phyloP scores from a whole-genome alignment of 2,888 invertebrate species.

The Yponomeuta malinellus region DNA sequence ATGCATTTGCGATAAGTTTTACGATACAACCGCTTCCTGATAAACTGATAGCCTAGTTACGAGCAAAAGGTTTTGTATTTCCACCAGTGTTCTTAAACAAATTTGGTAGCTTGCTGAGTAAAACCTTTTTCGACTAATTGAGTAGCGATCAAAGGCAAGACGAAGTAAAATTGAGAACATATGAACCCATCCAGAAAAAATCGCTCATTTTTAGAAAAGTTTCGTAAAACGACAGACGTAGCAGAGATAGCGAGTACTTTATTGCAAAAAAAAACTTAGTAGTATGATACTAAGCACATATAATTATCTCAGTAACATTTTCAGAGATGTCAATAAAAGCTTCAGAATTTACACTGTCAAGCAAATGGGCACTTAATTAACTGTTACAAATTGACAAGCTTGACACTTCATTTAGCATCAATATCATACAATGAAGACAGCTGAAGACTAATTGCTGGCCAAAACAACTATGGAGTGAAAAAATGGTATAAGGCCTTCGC shows the following conservation, averaged over 20 bases:
- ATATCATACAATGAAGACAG: slow-evolving; percentile 50
- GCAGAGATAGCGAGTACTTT: too few species aligned
- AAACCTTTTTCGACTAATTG: too few species aligned
- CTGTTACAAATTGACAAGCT: slow-evolving; percentile 42
- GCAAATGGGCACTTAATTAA: slow-evolving; percentile 28
- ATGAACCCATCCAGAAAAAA: too few species aligned
- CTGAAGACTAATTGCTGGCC: slow-evolving; percentile 34
- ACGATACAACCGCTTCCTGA: slow-evolving; percentile 45
- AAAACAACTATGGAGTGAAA: slow-evolving; percentile 24
- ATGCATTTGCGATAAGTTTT: slow-evolving; percentile 54
- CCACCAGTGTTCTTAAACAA: neutral
- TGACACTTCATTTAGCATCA: slow-evolving; percentile 60
- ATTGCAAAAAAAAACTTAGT: too few species aligned
- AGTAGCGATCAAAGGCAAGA: too few species aligned
- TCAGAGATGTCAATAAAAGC: neutral
- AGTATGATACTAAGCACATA: too few species aligned
- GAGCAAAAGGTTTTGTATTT: slow-evolving; percentile 4
- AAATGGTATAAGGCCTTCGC: slow-evolving; percentile 37
- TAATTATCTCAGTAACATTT: neutral
- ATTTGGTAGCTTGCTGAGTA: neutral
- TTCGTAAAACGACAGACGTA: neutral
- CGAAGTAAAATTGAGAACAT: too few species aligned
- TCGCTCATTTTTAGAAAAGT: too few species aligned
- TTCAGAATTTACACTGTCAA: neutral
- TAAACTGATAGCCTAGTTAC: slow-evolving; percentile 62